Conservation (phyloP, 2,797 vertebrate species). For the Antennarius maculatus region DNA sequence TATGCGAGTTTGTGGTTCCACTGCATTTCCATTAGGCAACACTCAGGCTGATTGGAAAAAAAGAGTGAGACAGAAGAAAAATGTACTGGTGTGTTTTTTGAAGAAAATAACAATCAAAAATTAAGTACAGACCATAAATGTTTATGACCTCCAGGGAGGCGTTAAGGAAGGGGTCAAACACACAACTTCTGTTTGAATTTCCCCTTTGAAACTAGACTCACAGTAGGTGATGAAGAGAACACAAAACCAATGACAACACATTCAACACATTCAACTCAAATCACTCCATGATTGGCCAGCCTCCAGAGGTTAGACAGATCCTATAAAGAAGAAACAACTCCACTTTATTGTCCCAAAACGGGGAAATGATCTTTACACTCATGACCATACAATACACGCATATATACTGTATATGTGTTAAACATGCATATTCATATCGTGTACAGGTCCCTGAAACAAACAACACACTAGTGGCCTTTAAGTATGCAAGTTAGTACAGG, state of each 20-base stretch:
- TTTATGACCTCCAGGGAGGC: constrained; percentile 29
- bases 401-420: too few species aligned
- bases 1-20: constrained; percentile 37
- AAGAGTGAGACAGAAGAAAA: constrained; percentile 41
- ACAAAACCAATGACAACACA: neutral
- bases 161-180: constrained; percentile 24
- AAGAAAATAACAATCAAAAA: constrained; percentile 61
- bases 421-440: too few species aligned
- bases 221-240: constrained; percentile 13
- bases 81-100: constrained; percentile 23
- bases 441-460: too few species aligned
- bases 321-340: too few species aligned
- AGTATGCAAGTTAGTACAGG: too few species aligned
- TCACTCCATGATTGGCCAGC: too few species aligned
- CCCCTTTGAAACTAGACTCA: constrained; percentile 1
- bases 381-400: too few species aligned
- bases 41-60: constrained; percentile 37
- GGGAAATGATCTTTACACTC: too few species aligned
- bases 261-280: too few species aligned
- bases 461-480: too few species aligned
- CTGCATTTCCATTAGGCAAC: constrained; percentile 49
- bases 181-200: constrained; percentile 14
- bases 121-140: constrained; percentile 48
- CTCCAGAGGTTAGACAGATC: too few species aligned
- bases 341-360: too few species aligned